Conservation (phyloP, 2,888 invertebrate species). For the Acanthosoma haemorrhoidale region DNA sequence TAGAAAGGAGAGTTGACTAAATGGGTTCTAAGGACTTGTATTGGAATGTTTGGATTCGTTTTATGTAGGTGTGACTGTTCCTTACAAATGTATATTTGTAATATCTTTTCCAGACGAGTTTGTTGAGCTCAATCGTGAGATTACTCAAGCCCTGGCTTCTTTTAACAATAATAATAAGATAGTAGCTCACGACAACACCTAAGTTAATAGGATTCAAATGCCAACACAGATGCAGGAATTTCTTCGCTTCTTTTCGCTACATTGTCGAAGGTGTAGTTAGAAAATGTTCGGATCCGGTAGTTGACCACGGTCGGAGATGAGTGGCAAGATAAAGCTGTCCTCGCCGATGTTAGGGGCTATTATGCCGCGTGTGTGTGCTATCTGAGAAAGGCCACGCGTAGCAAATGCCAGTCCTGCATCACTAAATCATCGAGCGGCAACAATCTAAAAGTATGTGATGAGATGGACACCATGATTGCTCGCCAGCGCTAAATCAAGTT, state of each 20-base stretch:
- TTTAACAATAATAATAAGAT: no score
- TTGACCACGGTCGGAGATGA: not conserved
- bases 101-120: no score
- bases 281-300: conserved; percentile 7
- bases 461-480: not conserved
- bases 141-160: no score
- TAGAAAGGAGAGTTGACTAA: no score
- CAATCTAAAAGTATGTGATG: conserved; percentile 14
- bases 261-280: not conserved
- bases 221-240: not conserved
- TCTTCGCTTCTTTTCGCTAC: not conserved
- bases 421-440: not conserved
- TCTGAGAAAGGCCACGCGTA: conserved; percentile 1
- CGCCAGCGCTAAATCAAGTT: conserved; percentile 2
- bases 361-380: conserved; percentile 10
- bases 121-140: no score
- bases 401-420: conserved; percentile 6
- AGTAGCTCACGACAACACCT: not conserved
- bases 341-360: not conserved
- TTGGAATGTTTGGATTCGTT: no score
- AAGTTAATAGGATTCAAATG: not conserved
- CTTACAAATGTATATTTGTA: no score
- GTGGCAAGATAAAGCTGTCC: not conserved
- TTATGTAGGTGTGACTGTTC: no score
- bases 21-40: no score